phyloP scores from a whole-genome alignment of 2,113 vertebrate species.

The Amblyopsis rosae region DNA sequence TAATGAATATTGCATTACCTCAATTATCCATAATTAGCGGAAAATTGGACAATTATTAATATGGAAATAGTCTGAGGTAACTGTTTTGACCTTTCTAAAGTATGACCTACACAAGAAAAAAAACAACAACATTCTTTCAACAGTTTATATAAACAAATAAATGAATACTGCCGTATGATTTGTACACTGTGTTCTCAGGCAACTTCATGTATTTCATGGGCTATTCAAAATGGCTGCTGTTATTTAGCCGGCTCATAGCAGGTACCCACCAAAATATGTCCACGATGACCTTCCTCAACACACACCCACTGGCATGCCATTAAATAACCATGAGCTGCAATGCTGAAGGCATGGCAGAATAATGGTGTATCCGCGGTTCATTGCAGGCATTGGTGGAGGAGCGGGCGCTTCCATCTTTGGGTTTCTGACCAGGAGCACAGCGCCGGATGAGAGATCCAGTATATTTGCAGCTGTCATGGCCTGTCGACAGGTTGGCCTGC shows the following conservation, averaged over 20 bases:
- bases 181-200: conserved; percentile 60
- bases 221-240: conserved; percentile 82
- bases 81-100: no score
- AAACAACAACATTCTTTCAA: no score
- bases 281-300: background rate
- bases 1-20: no score
- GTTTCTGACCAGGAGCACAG: conserved; percentile 79
- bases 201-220: conserved; percentile 87
- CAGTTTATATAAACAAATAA: no score
- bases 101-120: no score
- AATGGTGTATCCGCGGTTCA: background rate
- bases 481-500: conserved; percentile 80
- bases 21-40: no score
- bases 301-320: background rate
- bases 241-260: conserved; percentile 82
- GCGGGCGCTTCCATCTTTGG: conserved; percentile 83
- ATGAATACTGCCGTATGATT: background rate
- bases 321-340: background rate
- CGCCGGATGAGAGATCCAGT: conserved; percentile 74
- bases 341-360: no score
- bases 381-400: conserved; percentile 80
- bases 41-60: no score
- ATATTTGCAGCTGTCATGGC: conserved; percentile 85
- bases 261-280: conserved; percentile 58
- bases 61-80: no score